A percentile compares a stretch with the other conserved stretches of the same genome.
These are phyloP conservation scores for Platycheirus albimanus DNA, from an alignment of 2,888 invertebrate genomes.

Conservation along the genomic window DNA sequence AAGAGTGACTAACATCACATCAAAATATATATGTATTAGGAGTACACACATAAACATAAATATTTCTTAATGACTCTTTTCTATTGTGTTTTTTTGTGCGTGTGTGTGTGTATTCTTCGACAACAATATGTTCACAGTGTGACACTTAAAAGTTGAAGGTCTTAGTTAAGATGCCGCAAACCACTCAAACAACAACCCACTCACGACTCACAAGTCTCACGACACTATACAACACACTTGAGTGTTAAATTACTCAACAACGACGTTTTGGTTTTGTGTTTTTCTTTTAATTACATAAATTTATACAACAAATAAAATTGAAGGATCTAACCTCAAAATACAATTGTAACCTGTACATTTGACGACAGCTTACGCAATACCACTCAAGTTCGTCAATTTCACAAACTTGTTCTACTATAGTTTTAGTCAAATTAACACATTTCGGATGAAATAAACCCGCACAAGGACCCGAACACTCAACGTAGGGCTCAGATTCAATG, in stretches of 20 bases:
- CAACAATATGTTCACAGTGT: slow-evolving; percentile 50
- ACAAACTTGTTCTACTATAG: slow-evolving; percentile 73
- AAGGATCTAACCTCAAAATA: slow-evolving; percentile 80
- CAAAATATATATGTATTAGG: background rate
- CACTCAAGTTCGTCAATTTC: slow-evolving; percentile 78
- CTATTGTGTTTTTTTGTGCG: slow-evolving; percentile 32
- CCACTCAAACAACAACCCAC: slow-evolving; percentile 23
- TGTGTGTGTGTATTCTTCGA: slow-evolving; percentile 44
- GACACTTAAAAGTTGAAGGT: slow-evolving; percentile 72
- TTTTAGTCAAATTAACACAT: slow-evolving; percentile 78
- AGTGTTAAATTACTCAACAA: slow-evolving; percentile 60
- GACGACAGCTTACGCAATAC: slow-evolving; percentile 81
- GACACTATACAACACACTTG: no score
- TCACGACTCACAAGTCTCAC: no score
- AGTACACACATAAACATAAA: background rate
- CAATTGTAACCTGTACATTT: slow-evolving; percentile 81
- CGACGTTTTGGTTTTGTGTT: slow-evolving; percentile 13
- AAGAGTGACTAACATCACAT: slow-evolving; percentile 18
- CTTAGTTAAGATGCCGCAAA: slow-evolving; percentile 66
- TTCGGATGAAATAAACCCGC: slow-evolving; percentile 79
- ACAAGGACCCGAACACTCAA: slow-evolving; percentile 80
- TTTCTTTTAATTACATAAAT: slow-evolving; percentile 41
- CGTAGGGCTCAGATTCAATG: slow-evolving; percentile 76
- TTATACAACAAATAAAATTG: background rate
- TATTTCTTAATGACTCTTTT: slow-evolving; percentile 51